Evolutionary conservation across 2,888 invertebrate genomes (phyloP).

Genomic region (Tipula helvola): DNA sequence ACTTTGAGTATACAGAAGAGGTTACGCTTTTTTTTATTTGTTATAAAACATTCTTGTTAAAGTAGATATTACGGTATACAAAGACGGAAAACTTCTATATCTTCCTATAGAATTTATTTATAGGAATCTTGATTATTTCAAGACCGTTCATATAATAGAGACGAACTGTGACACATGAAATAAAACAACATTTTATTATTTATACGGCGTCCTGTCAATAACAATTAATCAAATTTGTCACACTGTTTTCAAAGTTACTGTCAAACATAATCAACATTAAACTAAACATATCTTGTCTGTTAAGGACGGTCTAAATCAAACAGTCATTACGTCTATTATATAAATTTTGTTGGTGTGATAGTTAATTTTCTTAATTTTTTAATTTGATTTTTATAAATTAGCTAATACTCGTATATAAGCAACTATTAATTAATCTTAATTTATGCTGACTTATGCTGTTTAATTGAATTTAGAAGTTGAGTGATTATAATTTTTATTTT

Average conservation of each 20-base stretch:
- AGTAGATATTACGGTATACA: background rate
- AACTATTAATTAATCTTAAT: background rate
- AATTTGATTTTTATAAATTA: background rate
- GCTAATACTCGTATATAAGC: background rate
- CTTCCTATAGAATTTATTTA: background rate
- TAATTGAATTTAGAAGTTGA: conserved; percentile 4
- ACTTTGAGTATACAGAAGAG: background rate
- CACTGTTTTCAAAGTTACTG: background rate
- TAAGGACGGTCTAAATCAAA: background rate
- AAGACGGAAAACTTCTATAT: no score
- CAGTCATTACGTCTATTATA: background rate
- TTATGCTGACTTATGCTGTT: background rate
- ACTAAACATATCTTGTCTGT: background rate
- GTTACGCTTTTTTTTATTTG: background rate
- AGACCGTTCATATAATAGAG: no score
- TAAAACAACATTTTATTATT: background rate
- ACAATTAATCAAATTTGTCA: background rate
- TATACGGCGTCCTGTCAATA: background rate
- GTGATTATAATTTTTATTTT: background rate
- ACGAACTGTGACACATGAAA: no score
- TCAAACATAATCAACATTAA: background rate
- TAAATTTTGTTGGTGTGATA: background rate
- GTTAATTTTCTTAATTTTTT: background rate
- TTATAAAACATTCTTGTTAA: background rate
- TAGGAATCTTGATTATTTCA: background rate